Evolutionary conservation across 2,797 vertebrate genomes (phyloP), one percentile per base, ranked within the genome.

Genomic region (Lates japonicus): DNA sequence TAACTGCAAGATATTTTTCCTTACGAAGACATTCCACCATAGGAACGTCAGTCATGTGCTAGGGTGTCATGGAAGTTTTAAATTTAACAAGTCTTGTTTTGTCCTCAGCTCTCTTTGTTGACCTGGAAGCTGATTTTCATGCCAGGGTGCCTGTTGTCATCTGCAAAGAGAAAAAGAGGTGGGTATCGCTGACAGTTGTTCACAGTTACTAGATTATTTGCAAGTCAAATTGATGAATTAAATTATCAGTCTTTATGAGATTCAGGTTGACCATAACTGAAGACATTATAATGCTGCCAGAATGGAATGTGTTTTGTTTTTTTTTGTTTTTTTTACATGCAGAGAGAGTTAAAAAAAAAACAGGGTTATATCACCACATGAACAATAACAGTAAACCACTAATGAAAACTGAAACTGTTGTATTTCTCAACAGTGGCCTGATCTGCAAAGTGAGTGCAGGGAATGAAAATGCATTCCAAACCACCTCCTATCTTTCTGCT

Each of bases 401-500:
- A 49, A 46, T 70, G 14, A 70, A 70, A 66, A 49, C 4, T 44
- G 20, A 57, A 66, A 35, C 31, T 72, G 10, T 65, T 70, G 2
- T 80, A 76, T 58, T 68, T 67, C 17, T 68, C 64, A 33, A 67
- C 92, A 99, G 98, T 91, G 97, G 96, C 85, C 95, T 98, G 84
- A 78, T 97, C 88, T 99, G 98, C 95, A 98, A 96, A 97, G 97
- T 99, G 89, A 98, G 98, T 66, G 97, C 97, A 60, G 97, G 98
- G 75, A 99, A 99, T 93, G 97, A 98, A 91, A 97, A 96, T 2
- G 97, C 97, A 3, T 97, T 93, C 92, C 94, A 97, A 61, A 98
- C 97, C 71, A 96, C 97, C 73, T 93, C 95, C 62, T 97, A 97
- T 86, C 94, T 99, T 86, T 87, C 96, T 64, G 80, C 95, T 3